Evolutionary conservation across 2,797 vertebrate genomes (phyloP).

Genomic region (Trematomus bernacchii): DNA sequence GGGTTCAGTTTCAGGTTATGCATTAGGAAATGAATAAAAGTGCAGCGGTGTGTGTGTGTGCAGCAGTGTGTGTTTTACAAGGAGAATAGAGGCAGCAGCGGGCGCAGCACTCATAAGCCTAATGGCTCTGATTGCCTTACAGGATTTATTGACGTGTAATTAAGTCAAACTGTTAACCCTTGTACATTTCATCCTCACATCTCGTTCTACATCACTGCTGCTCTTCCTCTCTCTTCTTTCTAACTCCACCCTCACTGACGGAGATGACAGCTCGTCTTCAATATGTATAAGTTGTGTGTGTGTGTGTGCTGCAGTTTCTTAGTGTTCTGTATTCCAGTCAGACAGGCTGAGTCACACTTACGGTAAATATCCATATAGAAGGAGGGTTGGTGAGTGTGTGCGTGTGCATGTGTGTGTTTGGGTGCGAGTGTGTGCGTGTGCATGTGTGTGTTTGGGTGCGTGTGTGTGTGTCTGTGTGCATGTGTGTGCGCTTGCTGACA

Average conservation of each 20-base stretch:
- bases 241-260: not conserved
- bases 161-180: slow-evolving; percentile 39
- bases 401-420: not conserved
- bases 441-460: slow-evolving; percentile 20
- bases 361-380: slow-evolving; percentile 43
- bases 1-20: not conserved
- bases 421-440: slow-evolving; percentile 6
- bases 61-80: not conserved
- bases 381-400: not conserved
- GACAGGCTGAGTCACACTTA: slow-evolving; percentile 64
- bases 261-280: slow-evolving; percentile 2
- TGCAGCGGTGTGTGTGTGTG: too few relatives aligned
- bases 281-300: not conserved
- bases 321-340: slow-evolving; percentile 55
- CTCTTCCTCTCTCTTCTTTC: not conserved
- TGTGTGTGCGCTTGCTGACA: slow-evolving; percentile 19
- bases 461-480: slow-evolving; percentile 19
- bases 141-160: slow-evolving; percentile 43
- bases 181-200: not conserved
- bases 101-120: slow-evolving; percentile 29
- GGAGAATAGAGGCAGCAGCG: not conserved
- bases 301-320: slow-evolving; percentile 12
- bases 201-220: not conserved
- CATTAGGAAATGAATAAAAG: slow-evolving; percentile 2
- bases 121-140: slow-evolving; percentile 22